Conservation (phyloP, 2,888 invertebrate species). For the Periphyllus acericola region DNA sequence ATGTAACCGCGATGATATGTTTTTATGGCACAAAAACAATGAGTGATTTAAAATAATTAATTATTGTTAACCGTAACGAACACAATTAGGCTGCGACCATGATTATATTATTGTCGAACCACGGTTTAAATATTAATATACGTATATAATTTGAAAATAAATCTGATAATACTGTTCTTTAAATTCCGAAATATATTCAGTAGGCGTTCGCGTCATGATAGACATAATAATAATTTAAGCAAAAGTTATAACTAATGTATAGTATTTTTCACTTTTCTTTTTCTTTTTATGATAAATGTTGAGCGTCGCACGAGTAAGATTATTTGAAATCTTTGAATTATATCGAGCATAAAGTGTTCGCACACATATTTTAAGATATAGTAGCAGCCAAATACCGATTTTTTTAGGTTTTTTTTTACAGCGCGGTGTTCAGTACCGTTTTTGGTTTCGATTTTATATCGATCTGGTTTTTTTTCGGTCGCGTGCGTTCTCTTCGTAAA, state of each 20-base stretch:
- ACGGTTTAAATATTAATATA: background rate
- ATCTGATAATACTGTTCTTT: background rate
- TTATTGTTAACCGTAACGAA: constrained; percentile 15
- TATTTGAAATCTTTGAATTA: too few species aligned
- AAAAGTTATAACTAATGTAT: background rate
- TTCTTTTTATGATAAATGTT: too few species aligned
- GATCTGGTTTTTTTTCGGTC: constrained; percentile 36
- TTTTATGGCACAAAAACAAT: constrained; percentile 6
- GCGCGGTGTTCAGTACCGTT: background rate
- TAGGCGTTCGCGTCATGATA: background rate
- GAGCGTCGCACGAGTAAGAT: too few species aligned
- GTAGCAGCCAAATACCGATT: background rate
- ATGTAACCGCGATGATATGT: background rate
- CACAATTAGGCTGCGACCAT: background rate
- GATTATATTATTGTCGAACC: background rate
- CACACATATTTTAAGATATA: background rate
- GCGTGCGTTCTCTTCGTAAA: constrained; percentile 31
- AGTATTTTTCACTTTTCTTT: background rate
- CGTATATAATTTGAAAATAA: background rate
- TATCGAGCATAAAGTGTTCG: too few species aligned
- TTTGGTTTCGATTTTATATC: constrained; percentile 29
- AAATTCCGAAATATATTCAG: background rate
- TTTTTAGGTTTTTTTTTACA: background rate
- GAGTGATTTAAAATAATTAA: constrained; percentile 48
- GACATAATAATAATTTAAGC: too few species aligned